phyloP scores from a whole-genome alignment of 2,113 vertebrate species.

The Centropristis striata region DNA sequence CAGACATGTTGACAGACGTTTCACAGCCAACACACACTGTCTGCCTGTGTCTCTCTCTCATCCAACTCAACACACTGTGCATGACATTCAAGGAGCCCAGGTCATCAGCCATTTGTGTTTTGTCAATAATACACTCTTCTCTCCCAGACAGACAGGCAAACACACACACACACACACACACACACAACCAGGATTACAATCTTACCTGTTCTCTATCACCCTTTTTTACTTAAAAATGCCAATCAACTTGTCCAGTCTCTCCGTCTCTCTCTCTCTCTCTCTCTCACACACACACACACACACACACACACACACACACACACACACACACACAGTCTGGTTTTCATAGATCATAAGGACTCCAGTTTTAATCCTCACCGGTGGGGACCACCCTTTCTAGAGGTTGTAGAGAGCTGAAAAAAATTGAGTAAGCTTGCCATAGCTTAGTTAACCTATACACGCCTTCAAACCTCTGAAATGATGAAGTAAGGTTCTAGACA shows the following conservation, averaged over 20 bases:
- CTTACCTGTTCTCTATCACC: constrained; percentile 48
- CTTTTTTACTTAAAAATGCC: constrained; percentile 28
- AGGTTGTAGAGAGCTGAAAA: too few relatives aligned
- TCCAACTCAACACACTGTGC: constrained; percentile 10
- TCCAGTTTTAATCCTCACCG: too few relatives aligned
- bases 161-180: constrained; percentile 4
- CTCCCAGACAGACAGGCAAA: background rate
- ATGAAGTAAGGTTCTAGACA: too few relatives aligned
- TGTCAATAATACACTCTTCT: constrained; percentile 38
- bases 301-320: background rate
- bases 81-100: constrained; percentile 22
- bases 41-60: background rate
- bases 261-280: too few relatives aligned
- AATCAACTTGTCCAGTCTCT: constrained; percentile 6
- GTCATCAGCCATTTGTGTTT: constrained; percentile 47
- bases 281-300: constrained; percentile 10
- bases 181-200: constrained; percentile 20
- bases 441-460: too few relatives aligned
- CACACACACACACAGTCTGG: too few relatives aligned
- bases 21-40: constrained; percentile 42
- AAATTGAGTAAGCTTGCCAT: too few relatives aligned
- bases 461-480: too few relatives aligned
- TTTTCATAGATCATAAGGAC: too few relatives aligned
- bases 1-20: constrained; percentile 63
- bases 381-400: too few relatives aligned